Base-by-base conservation (phyloP, 1,140 invertebrate genomes). In the Chlorops oryzae region DNA sequence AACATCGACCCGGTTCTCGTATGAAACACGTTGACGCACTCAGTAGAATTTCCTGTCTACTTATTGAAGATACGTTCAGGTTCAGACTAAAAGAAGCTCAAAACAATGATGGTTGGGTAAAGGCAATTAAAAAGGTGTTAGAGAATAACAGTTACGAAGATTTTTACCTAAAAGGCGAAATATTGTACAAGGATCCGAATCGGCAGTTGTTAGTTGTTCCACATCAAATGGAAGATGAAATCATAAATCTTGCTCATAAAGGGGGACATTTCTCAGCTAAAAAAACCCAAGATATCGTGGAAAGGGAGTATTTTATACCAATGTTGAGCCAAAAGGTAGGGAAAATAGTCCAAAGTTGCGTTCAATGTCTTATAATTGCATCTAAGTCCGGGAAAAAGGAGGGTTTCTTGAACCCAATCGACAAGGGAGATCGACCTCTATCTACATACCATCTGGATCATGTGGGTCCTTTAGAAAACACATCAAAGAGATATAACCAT, bases 11-110 rank as follows among this genome's bases (percentile, higher is more conserved):
- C n/a, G 22, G 38, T 12, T 42, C 48, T 3, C 13, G 6, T 3
- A 50, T 50, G 48, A 32, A 28, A 18, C 48, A 50, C 22, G 48
- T 50, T 3, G 48, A 50, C 17, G 38, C 48, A 5, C 22, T 49
- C 25, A 49, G 47, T 28, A 27, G 37, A 24, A 17, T 27, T 25
- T 15, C 21, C 13, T 37, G 47, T 40, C 5, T 50, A 22, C 20
- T 37, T 9, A 6, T 22, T 23, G 21, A 21, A 21, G 23, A 15
- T 21, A 18, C 40, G 6, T 23, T 42, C 10, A 5, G 5, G 7
- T 9, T 7, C 13, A 9, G 20, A 7, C 5, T 42, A 10, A 21
- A 42, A 17, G 18, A 42, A 42, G 40, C 40, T 17, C 40, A 42
- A 23, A 23, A 6, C 13, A 6, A 42, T 9, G 40, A 42, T 23